These are phyloP conservation scores for Discoglossus pictus DNA, from an alignment of 2,797 vertebrate species.

Conservation along the genomic window DNA sequence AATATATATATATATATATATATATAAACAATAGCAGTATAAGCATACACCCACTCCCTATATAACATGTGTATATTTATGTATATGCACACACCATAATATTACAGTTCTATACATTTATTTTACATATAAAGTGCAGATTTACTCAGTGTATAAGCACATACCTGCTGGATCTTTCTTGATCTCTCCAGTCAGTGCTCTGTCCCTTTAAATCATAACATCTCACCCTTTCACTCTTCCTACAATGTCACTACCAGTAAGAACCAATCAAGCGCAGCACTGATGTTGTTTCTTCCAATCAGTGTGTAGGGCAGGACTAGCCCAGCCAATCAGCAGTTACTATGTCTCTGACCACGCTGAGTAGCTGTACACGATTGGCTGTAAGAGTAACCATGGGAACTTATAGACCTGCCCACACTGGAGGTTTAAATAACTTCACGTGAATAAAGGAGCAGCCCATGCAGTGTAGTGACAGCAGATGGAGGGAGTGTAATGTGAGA, in stretches of 20 bases:
- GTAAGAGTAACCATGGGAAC: not conserved
- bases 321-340: not conserved
- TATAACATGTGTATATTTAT: too few species aligned
- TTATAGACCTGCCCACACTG: too few species aligned
- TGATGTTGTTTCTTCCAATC: not conserved
- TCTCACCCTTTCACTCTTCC: conserved; percentile 26
- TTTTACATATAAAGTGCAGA: too few species aligned
- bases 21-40: too few species aligned
- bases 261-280: conserved; percentile 8
- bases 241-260: conserved; percentile 9
- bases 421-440: too few species aligned
- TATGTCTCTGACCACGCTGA: conserved; percentile 10
- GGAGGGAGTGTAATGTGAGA: too few species aligned
- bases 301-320: not conserved
- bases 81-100: too few species aligned
- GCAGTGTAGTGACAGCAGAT: too few species aligned
- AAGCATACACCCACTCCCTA: too few species aligned
- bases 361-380: not conserved
- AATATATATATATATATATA: too few species aligned
- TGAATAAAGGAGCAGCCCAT: too few species aligned
- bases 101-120: too few species aligned
- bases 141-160: not conserved
- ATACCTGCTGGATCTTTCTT: conserved; percentile 3
- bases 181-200: not conserved
- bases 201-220: conserved; percentile 36